These are phyloP conservation scores for Erethizon dorsatum DNA, from an alignment of 2,797 vertebrate species.

Conservation along the genomic window DNA sequence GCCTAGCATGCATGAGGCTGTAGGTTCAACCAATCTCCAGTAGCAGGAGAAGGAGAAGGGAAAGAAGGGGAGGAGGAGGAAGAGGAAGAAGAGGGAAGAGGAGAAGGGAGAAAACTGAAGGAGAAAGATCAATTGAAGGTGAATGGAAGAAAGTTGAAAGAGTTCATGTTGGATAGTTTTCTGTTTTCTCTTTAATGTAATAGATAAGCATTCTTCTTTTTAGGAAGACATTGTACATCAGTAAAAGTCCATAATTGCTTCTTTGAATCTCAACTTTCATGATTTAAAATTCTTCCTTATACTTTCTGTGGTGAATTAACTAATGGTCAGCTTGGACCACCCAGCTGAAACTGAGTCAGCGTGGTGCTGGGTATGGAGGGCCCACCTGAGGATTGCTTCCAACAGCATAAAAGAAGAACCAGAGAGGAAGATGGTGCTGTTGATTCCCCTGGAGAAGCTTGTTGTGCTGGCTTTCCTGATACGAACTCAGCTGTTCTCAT, in stretches of 20 bases:
- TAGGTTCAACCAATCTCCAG: background rate
- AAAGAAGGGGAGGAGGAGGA: background rate
- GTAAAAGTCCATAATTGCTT: background rate
- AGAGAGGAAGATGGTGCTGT: background rate
- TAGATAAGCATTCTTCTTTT: background rate
- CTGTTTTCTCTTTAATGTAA: background rate
- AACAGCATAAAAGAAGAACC: background rate
- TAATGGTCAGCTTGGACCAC: background rate
- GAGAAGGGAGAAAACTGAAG: background rate
- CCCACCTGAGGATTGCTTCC: background rate
- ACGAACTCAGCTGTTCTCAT: background rate
- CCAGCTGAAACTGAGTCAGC: background rate
- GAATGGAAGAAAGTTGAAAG: background rate
- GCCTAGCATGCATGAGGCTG: background rate
- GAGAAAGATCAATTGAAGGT: background rate
- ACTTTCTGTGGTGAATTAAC: background rate
- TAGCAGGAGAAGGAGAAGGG: background rate
- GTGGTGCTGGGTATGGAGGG: background rate
- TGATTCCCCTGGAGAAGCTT: background rate
- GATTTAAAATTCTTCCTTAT: background rate
- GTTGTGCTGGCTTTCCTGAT: background rate
- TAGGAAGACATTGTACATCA: background rate
- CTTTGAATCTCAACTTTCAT: slow-evolving; percentile 16
- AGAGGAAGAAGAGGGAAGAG: background rate
- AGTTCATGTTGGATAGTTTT: background rate